Evolutionary conservation across 2,113 vertebrate genomes (phyloP), one percentile per base, ranked within the genome.

Genomic region (Otus sunia): DNA sequence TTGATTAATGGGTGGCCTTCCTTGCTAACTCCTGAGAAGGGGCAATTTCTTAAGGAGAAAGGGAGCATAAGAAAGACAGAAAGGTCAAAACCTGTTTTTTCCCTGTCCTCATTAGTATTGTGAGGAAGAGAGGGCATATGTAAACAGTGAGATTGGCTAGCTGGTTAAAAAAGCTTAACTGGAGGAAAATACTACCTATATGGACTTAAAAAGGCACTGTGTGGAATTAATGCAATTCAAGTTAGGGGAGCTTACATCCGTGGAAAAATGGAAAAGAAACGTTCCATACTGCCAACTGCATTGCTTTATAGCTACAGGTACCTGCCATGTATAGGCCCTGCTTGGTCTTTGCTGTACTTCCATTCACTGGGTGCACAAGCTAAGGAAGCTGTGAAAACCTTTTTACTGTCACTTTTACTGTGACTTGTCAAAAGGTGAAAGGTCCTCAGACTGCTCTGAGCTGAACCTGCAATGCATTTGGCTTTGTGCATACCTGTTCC

Each of bases 1-100:
- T 53, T 95, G 89, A 94, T 96, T 84, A 79, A 62, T 95, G 53
- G 59, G 53, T 59, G 50, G 58, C 58, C 20, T 92, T 62, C 45
- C n/a, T 76, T 71, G 66, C 53, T 62, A 69, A 60, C n/a, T 79
- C 55, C 43, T 37, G 30, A 67, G 62, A 69, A 34, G 29, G 37
- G 72, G 21, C 34, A 55, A 37, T 86, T 95, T 95, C 80, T 29
- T 64, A 58, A 86, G 30, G n/a, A 89, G 56, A 78, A 81, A 59
- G 43, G 41, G 29, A 86, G 18, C 3, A 9, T 14, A 86, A 77
- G 37, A 66, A 80, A 86, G 14, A 30, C 39, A 37, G 55, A 89
- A 92, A 90, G 63, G 47, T 78, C 83, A 92, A 84, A 86, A 17
- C 7, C 2, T 50, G 12, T 6, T 22, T 63, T 80, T 83, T 49